Base-by-base conservation (phyloP, 2,888 invertebrate species). In the Scaptomyza polygonia region DNA sequence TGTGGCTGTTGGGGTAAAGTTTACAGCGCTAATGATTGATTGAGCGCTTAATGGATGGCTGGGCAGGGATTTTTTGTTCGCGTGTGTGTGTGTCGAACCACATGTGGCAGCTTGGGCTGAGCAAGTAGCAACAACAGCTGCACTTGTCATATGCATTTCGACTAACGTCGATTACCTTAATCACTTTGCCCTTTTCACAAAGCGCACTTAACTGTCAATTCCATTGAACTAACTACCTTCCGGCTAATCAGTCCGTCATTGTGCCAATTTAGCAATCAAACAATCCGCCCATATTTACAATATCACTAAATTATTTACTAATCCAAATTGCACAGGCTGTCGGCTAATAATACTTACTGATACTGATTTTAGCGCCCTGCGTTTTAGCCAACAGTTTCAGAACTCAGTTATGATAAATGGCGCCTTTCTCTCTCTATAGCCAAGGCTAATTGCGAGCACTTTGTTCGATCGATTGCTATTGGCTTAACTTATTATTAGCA, bases 101-200 rank as follows among this genome's bases (percentile, higher is more conserved):
- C 36, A 44, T 53, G 71, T 44, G 52, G 32, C 55, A 47, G 42
- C 14, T 11, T 11, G 55, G 27, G 40, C 42, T 36, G 48, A 59
- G 51, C n/a, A 36, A 59, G 36, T 40, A 30, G 18, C 27, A 56
- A 66, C 87, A 89, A 75, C 88, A 89, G 88, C 88, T 89, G 88
- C 80, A 72, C 65, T 75, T 88, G 88, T 77, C 88, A 80, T 75
- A 68, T 87, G 87, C 86, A 83, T 76, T 85, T 85, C 69, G 71
- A 67, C 84, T 72, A 21, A n/a, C 21, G 25, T 29, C 79, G 66
- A 82, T 83, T 87, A 87, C 79, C 71, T 71, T 87, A 87, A 83
- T 87, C 77, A 77, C 88, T 85, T 79, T 83, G 83, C 67, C 88
- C 82, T 83, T 83, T 85, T 85, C 67, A 51, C 18, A 11, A 4